Evolutionary conservation across 1,140 invertebrate genomes (phyloP), one percentile per base, ranked within the genome.

Genomic region (Brachionus rubens): DNA sequence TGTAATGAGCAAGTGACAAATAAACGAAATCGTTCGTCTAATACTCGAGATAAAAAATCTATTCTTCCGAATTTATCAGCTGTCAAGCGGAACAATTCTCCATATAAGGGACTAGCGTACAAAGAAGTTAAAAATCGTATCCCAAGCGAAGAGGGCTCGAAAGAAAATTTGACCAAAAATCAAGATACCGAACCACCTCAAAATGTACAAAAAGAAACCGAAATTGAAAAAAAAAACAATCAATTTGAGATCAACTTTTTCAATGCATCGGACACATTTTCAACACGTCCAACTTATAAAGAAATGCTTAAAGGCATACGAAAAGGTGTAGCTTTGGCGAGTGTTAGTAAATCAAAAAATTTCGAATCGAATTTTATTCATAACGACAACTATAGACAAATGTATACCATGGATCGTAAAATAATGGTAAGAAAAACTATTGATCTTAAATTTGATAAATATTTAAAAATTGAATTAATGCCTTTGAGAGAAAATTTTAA

Each of bases 11-110:
- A 7, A 46, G 14, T 7, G 2, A 7, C 3, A 14, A 7, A 7
- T 14, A 46, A 46, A 56, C 10, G 52, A 6, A 19, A 9, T 21
- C 52, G 12, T 12, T 12, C 52, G 16, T 48, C 28, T 16, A 21
- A 12, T 16, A 72, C n/a, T n/a, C n/a, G n/a, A n/a, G n/a, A 30
- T 48, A 12, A n/a, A 3, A 48, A 41, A 33, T 21, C 10, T 1
- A 28, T 72, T 14, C n/a, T 24, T 9, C 47, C 68, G 21, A 72
- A 72, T 33, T 40, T 47, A 5, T 54, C 33, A 19, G 68, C 46
- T 41, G 47, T 72, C 16, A 48, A 41, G 16, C 16, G 24, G 21
- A 54, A 72, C 19, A 72, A 72, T 19, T 12, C 9, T 24, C 68
- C 68, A 24, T 36, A 50, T 2, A 48, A 41, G 19, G 68, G 68